phyloP scores from a whole-genome alignment of 53 echinoderm and acorn worm species.

The Holothuria scabra region DNA sequence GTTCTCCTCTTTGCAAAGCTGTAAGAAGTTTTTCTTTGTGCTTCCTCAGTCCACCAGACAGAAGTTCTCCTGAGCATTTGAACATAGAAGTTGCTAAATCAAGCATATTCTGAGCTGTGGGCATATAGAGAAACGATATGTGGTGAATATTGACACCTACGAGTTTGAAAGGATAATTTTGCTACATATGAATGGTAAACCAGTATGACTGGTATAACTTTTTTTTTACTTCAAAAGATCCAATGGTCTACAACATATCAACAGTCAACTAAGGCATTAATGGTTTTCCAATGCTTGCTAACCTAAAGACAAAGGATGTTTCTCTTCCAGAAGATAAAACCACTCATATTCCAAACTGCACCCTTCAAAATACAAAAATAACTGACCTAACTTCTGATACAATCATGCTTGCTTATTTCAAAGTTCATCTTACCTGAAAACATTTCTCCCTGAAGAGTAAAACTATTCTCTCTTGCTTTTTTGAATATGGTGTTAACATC shows the following conservation, averaged over 20 bases:
- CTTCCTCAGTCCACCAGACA: conserved; percentile 54
- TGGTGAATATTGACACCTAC: too few species aligned
- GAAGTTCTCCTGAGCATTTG: conserved; percentile 41
- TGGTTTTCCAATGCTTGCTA: too few species aligned
- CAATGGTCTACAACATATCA: too few species aligned
- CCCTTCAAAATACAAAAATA: too few species aligned
- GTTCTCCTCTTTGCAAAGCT: conserved; percentile 64
- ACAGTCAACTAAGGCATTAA: too few species aligned
- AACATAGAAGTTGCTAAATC: conserved; percentile 60
- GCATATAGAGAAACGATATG: not conserved
- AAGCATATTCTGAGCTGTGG: conserved; percentile 71
- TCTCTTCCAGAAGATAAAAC: too few species aligned
- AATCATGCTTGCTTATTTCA: not conserved
- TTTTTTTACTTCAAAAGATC: too few species aligned
- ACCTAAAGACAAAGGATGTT: too few species aligned
- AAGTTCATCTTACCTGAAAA: conserved; percentile 78
- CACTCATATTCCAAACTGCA: too few species aligned
- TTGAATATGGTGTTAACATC: conserved; percentile 36
- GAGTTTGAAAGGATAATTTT: too few species aligned
- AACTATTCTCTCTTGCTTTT: conserved; percentile 61
- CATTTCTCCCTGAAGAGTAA: conserved; percentile 88
- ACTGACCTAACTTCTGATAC: not conserved
- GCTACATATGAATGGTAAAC: too few species aligned
- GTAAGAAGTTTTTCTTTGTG: conserved; percentile 49
- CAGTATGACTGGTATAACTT: too few species aligned